Conservation (phyloP, 2,797 vertebrate genomes). For the Remorina albescens region DNA sequence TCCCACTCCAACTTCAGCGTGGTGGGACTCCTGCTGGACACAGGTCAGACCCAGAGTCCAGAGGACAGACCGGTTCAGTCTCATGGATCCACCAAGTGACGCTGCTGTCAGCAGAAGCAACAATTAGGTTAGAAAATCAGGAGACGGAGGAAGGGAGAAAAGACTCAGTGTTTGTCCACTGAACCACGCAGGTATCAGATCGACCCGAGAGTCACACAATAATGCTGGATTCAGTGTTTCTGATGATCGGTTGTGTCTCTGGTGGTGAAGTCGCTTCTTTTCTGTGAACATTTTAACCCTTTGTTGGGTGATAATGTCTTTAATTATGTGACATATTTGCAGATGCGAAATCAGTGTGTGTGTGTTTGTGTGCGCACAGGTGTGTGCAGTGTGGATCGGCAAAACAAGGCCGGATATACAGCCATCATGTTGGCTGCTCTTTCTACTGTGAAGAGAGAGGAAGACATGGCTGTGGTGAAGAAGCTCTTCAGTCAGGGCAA, state of each 20-base stretch:
- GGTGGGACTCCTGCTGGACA: constrained; percentile 91
- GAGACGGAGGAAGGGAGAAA: no score
- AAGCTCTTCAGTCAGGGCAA: constrained; percentile 92
- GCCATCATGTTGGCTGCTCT: constrained; percentile 96
- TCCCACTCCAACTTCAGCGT: constrained; percentile 96
- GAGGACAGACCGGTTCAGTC: neutral
- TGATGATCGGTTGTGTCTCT: no score
- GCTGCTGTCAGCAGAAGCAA: neutral
- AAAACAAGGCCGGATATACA: constrained; percentile 97
- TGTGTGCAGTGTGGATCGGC: constrained; percentile 90
- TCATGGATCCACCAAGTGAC: no score
- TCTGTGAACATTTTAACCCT: no score
- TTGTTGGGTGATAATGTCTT: no score
- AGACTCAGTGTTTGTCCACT: no score
- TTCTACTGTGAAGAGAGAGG: constrained; percentile 88
- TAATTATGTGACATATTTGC: neutral
- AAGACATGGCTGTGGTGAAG: constrained; percentile 90
- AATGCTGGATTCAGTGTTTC: no score
- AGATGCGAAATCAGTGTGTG: neutral
- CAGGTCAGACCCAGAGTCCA: constrained; percentile 80
- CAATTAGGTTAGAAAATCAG: no score
- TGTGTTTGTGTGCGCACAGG: constrained; percentile 70
- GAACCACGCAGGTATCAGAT: no score
- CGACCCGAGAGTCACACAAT: no score
- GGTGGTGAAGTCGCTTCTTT: no score